Conservation (phyloP, 2,113 vertebrate genomes). For the Corvus hawaiiensis region DNA sequence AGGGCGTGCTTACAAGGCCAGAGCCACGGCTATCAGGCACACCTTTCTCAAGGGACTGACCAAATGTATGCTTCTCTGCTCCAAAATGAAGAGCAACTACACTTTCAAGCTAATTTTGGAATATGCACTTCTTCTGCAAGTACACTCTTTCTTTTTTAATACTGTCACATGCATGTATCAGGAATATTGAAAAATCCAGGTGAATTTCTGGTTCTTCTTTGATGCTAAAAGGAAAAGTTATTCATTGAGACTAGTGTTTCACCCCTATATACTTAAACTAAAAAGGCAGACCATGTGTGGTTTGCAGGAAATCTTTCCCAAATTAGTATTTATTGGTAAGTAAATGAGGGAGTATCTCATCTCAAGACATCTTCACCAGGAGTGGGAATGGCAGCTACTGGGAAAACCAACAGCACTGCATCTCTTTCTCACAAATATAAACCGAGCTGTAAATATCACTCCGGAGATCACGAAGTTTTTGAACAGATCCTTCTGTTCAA, state of each 20-base stretch:
- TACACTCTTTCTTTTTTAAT: neutral
- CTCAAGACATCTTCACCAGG: neutral
- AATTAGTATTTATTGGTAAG: neutral
- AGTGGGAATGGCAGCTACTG: neutral
- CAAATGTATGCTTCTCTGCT: neutral
- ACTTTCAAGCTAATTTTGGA: neutral
- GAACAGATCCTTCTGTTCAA: neutral
- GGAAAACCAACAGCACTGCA: neutral
- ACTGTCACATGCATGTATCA: fast-evolving
- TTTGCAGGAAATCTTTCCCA: neutral
- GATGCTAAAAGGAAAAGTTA: neutral
- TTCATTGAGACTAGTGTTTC: neutral
- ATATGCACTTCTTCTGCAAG: neutral
- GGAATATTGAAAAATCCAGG: neutral
- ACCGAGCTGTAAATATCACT: neutral
- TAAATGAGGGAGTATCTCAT: neutral
- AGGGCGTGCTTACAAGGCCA: neutral
- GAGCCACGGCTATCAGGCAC: neutral
- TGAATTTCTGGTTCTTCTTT: neutral
- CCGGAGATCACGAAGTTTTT: neutral
- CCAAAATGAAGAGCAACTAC: neutral
- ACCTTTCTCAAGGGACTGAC: neutral
- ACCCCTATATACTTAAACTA: neutral
- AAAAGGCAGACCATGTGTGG: neutral
- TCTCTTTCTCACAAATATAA: neutral